Evolutionary conservation across 2,113 vertebrate species (phyloP), one percentile per base, ranked within the genome.

Genomic region (Mesocricetus auratus): DNA sequence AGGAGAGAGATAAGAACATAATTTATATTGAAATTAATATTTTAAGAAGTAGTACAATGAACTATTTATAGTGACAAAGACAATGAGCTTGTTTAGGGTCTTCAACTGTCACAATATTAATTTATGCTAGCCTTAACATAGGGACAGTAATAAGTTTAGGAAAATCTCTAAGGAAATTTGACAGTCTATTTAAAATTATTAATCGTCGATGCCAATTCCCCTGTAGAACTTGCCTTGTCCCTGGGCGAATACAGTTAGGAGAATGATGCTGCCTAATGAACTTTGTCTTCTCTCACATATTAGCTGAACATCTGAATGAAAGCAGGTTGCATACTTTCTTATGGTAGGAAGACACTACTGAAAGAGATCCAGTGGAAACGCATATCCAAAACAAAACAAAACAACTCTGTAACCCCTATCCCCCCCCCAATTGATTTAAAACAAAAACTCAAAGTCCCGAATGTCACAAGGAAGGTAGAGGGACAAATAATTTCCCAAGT

Each of bases 1-100:
- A 94, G 19, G 36, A 88, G 94, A 94, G 19, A 58, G 33, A 0
- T 31, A 93, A 0, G 94, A n/a, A 24, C 94, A 66, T 79, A 96
- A 19, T 58, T 8, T 69, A 82, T 71, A 42, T 60, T 88, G 2
- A 31, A 95, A 86, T 50, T 19, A 75, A 5, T 39, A 60, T 31
- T 16, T 86, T 93, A 81, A 78, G 39, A 74, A n/a, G 9, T 39
- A 88, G 64, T 60, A 53, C 56, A 50, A 29, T 88, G 26, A 85
- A 91, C 89, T 53, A 24, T 33, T 96, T 62, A 45, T 93, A 56
- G 33, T 73, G 77, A 29, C 68, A 31, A 92, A 64, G 31, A 50
- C 15, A 39, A 64, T 85, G 75, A 71, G 0, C 5, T 87, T 74
- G 7, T 17, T 12, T 5, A 12, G 5, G 8, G 7, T 8, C 10